Evolutionary conservation across 1,140 invertebrate genomes (phyloP).

Genomic region (Microvelia longipes): DNA sequence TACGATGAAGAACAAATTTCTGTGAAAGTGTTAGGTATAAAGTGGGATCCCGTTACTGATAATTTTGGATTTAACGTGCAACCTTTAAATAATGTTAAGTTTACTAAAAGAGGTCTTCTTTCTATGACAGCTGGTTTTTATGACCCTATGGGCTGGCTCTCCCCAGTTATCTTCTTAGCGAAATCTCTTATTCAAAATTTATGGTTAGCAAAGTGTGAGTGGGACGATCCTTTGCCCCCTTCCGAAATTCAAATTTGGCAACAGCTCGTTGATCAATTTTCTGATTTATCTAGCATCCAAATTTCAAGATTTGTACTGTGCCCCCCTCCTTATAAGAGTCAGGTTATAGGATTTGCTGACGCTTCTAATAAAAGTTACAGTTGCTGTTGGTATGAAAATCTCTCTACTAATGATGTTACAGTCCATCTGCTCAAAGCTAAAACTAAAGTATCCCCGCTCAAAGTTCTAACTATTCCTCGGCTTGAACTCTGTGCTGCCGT

Average conservation of each 20-base stretch:
- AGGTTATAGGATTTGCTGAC: slow-evolving; percentile 26
- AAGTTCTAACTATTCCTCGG: slow-evolving; percentile 27
- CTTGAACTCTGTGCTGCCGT: slow-evolving; percentile 31
- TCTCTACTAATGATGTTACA: neutral
- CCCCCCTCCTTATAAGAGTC: neutral
- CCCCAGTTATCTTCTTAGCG: slow-evolving; percentile 24
- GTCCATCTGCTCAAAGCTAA: slow-evolving; percentile 25
- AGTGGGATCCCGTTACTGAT: slow-evolving; percentile 16
- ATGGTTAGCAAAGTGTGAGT: slow-evolving; percentile 19
- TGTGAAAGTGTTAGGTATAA: slow-evolving; percentile 12
- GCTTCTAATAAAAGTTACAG: slow-evolving; percentile 19
- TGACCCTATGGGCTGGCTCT: slow-evolving; percentile 30
- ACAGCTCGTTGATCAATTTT: slow-evolving; percentile 11
- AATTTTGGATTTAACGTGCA: slow-evolving; percentile 1
- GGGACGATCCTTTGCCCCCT: slow-evolving; percentile 17
- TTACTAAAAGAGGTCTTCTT: slow-evolving; percentile 25
- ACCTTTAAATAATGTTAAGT: neutral
- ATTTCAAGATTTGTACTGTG: slow-evolving; percentile 2
- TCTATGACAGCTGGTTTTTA: slow-evolving; percentile 27
- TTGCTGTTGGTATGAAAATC: slow-evolving; percentile 23
- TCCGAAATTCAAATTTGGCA: slow-evolving; percentile 15
- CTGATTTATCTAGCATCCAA: neutral
- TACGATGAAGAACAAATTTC: neutral
- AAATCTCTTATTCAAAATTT: slow-evolving; percentile 21
- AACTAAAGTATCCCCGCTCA: slow-evolving; percentile 29